These are phyloP conservation scores for Danaus plexippus DNA, from an alignment of 1,140 invertebrate species.

Conservation along the genomic window DNA sequence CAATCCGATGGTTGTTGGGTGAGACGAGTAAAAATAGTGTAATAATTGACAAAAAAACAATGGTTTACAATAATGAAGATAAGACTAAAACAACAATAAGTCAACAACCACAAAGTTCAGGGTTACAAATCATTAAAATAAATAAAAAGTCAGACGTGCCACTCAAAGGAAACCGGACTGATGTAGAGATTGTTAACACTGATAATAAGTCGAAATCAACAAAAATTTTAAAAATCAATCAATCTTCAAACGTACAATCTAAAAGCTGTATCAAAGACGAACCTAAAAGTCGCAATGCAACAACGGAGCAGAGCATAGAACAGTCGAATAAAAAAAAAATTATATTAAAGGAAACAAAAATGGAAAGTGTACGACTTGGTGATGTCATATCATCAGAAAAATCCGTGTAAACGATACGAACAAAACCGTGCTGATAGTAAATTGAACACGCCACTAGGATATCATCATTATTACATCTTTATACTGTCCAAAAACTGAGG, in stretches of 20 bases:
- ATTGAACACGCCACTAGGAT: slow-evolving; percentile 46
- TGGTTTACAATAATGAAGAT: too few relatives aligned
- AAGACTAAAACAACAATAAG: too few relatives aligned
- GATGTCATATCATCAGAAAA: slow-evolving; percentile 4
- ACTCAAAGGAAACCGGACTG: neutral
- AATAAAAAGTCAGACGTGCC: neutral
- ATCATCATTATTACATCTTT: slow-evolving; percentile 52
- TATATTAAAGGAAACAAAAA: neutral
- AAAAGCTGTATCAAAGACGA: too few relatives aligned
- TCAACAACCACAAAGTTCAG: too few relatives aligned
- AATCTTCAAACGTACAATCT: neutral
- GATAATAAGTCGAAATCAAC: neutral
- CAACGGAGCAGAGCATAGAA: too few relatives aligned
- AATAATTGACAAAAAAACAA: too few relatives aligned
- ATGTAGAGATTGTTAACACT: neutral
- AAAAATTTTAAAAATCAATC: neutral
- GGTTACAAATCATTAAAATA: too few relatives aligned
- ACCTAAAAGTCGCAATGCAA: too few relatives aligned
- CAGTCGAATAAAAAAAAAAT: too few relatives aligned
- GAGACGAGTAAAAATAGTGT: too few relatives aligned
- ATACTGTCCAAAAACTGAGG: slow-evolving; percentile 29
- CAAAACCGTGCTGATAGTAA: slow-evolving; percentile 6
- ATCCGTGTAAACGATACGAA: slow-evolving; percentile 1
- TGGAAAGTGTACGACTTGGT: slow-evolving; percentile 6
- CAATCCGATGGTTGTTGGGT: too few relatives aligned